Evolutionary conservation across 2,888 invertebrate genomes (phyloP).

Genomic region (Drosophila mercatorum): DNA sequence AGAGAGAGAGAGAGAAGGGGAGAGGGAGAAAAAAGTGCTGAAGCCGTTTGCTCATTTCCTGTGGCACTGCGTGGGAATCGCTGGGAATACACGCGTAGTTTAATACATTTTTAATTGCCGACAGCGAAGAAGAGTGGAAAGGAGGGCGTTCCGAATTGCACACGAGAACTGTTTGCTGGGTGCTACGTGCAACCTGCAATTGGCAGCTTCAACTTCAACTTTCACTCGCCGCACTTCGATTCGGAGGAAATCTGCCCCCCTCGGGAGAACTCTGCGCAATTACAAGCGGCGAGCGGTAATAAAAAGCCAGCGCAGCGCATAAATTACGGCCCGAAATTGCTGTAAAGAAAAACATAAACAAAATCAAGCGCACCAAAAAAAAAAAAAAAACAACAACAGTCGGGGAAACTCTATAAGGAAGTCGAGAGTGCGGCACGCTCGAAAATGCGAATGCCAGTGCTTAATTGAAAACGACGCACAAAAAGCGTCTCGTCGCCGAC

Average conservation of each 20-base stretch:
- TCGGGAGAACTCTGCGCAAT: slow-evolving; percentile 62
- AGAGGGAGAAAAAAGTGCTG: slow-evolving; percentile 26
- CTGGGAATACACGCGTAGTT: slow-evolving; percentile 27
- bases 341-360: slow-evolving; percentile 32
- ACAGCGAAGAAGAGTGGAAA: slow-evolving; percentile 17
- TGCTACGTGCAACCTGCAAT: slow-evolving; percentile 25
- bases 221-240: slow-evolving; percentile 57
- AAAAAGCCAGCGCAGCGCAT: slow-evolving; percentile 54
- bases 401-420: slow-evolving; percentile 66
- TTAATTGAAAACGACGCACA: slow-evolving; percentile 63
- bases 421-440: slow-evolving; percentile 59
- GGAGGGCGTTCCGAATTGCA: slow-evolving; percentile 14
- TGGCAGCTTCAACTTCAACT: slow-evolving; percentile 55
- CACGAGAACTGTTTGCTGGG: slow-evolving; percentile 15
- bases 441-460: slow-evolving; percentile 50
- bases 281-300: slow-evolving; percentile 51
- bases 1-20: too few species aligned
- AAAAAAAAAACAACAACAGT: slow-evolving; percentile 12
- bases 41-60: slow-evolving; percentile 56
- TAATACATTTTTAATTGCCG: slow-evolving; percentile 76
- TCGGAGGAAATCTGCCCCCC: slow-evolving; percentile 47
- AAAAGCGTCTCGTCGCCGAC: slow-evolving; percentile 49
- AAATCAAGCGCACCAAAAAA: slow-evolving; percentile 5
- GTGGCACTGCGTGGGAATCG: slow-evolving; percentile 63
- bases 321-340: slow-evolving; percentile 72